Conservation (phyloP, 1,140 invertebrate genomes). For the Procambarus clarkii region DNA sequence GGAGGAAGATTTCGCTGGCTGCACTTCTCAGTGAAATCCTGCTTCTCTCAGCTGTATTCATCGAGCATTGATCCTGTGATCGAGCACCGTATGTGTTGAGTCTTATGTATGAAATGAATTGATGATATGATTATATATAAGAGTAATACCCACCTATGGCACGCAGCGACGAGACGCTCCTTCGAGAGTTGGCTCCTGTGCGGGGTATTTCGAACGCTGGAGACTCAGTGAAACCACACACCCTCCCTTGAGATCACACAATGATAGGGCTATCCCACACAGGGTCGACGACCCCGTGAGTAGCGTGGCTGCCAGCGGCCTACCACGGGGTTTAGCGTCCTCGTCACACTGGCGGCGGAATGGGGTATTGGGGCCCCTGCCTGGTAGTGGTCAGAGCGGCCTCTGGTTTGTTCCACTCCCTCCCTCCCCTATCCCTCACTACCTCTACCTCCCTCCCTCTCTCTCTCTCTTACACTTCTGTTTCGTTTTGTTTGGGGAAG, state of each 20-base stretch:
- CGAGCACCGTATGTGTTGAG: too few relatives aligned
- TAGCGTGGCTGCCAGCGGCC: background rate
- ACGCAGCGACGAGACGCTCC: slow-evolving; percentile 10
- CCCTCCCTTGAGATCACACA: background rate
- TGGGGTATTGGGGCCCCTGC: background rate
- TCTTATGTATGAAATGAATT: too few relatives aligned
- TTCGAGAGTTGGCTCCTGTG: background rate
- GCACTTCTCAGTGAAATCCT: too few relatives aligned
- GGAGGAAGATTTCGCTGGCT: background rate
- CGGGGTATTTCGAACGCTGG: background rate
- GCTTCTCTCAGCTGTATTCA: too few relatives aligned
- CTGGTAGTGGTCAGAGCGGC: slow-evolving; percentile 39
- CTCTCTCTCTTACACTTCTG: slow-evolving; percentile 54
- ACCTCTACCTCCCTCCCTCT: slow-evolving; percentile 13
- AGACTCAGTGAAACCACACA: background rate
- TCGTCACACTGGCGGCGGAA: background rate
- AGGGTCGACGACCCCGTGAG: background rate
- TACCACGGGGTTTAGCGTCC: background rate
- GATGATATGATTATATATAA: too few relatives aligned
- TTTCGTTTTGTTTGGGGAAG: slow-evolving; percentile 31
- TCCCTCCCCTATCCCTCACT: slow-evolving; percentile 30
- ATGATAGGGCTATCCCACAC: background rate
- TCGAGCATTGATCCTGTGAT: too few relatives aligned
- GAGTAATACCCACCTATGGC: background rate
- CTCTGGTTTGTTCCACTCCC: slow-evolving; percentile 47